Evolutionary conservation across 2,113 vertebrate species (phyloP), one percentile per base, ranked within the genome.

Genomic region (Stigmatopora nigra): DNA sequence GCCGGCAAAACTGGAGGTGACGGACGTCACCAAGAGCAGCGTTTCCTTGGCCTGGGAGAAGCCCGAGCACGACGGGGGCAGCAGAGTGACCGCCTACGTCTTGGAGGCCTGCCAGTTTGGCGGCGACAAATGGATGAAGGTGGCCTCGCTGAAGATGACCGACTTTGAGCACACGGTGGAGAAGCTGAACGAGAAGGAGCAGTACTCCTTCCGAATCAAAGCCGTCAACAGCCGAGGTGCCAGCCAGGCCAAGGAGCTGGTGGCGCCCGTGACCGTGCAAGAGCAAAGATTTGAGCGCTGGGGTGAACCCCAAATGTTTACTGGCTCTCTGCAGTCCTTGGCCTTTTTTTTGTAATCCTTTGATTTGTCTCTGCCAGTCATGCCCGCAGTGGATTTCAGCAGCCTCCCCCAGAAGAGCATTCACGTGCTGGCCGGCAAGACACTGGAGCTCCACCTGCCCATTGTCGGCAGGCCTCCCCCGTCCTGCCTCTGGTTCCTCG

Each of bases 81-180:
- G 94, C 88, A 92, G 96, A 77, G 81, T 99, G 79, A 94, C 89
- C 1, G 93, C 92, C 55, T 99, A 98, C 44, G 77, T 97, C 22
- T 90, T 99, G 38, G 97, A 99, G 80, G 96, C 96, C 76, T 95
- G 96, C 86, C 94, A 86, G 86, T 92, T 93, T 70, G 95, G 93
- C 64, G 96, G 93, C 4, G 95, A 99, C 67, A 94, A 93, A 67
- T 99, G 97, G 97, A 90, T 99, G 94, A 99, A 96, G 77, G 94
- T 95, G 58, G 92, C 92, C 63, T 93, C 93, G 0, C 63, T 98
- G 72, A 99, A 99, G 84, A 88, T 90, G 76, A 94, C 92, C 0
- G 73, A 95, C 75, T 91, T 92, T 0, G 93, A 98, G 55, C 94
- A 94, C 70, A 98, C 94, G 46, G 89, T 99, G 15, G 92, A 92